Base-by-base conservation (phyloP, 2,113 vertebrate genomes). In the Electrona antarctica region DNA sequence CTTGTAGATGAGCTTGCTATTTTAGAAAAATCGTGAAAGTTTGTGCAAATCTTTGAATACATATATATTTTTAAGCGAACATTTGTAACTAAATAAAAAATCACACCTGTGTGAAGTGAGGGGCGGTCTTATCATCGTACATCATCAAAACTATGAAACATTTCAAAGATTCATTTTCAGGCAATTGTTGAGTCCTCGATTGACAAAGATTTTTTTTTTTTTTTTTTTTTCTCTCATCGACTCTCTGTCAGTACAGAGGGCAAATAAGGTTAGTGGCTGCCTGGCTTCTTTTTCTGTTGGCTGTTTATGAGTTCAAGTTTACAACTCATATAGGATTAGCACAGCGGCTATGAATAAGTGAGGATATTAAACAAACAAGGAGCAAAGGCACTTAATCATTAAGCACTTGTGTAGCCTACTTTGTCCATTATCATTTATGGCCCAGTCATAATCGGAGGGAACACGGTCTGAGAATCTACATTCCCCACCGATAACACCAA, bases 231-330 rank as follows among this genome's bases (percentile, higher is more conserved):
- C n/a, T n/a, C n/a, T n/a, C n/a, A n/a, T n/a, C n/a, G n/a, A n/a
- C n/a, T n/a, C n/a, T n/a, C n/a, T n/a, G 49, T 51, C 49, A 7
- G 49, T 8, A 51, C 8, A 12, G 11, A 61, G 60, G 13, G 10
- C 10, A 45, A 62, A 14, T 13, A n/a, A 62, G 45, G 12, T n/a
- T 12, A 62, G 7, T n/a, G 4, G 45, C 21, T 59, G 57, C 7
- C 60, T 62, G 41, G n/a, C 12, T 54, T 12, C n/a, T 14, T 14
- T 47, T 41, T 10, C 28, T 29, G 28, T 60, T 60, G 59, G 15
- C n/a, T 54, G 6, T 62, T 47, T 62, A 47, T 62, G 60, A 62
- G 60, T 62, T 48, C 4, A 45, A n/a, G 60, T 62, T 62, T 62
- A 47, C 60, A 45, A n/a, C 60, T 48, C n/a, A 60, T 60, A 6